Percentiles rank a stretch among this genome's conserved stretches.
Conservation (phyloP, 2,113 vertebrate genomes). For the Condylura cristata region DNA sequence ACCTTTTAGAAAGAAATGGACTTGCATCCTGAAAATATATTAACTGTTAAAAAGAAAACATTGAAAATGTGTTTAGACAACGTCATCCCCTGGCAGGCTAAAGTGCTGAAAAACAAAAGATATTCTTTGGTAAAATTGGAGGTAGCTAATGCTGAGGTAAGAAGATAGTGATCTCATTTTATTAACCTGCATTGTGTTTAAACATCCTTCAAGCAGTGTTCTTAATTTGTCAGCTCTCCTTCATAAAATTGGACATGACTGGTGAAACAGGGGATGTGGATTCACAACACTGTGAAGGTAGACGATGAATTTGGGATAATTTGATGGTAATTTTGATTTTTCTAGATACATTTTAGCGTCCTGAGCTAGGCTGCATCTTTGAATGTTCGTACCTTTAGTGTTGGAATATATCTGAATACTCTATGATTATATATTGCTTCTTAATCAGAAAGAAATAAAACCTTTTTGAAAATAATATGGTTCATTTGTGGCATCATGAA, state of each 20-base stretch:
- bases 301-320: neutral
- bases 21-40: constrained; percentile 79
- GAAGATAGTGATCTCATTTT: constrained; percentile 50
- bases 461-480: neutral
- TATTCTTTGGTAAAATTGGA: constrained; percentile 69
- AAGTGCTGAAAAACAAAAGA: constrained; percentile 76
- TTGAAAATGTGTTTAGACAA: constrained; percentile 79
- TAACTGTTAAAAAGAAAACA: constrained; percentile 79
- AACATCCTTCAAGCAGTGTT: neutral
- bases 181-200: constrained; percentile 39
- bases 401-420: neutral
- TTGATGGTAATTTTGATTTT: neutral
- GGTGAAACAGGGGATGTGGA: neutral
- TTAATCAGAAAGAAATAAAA: constrained; percentile 60
- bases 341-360: neutral
- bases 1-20: constrained; percentile 77
- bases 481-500: neutral
- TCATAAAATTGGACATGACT: neutral
- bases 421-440: neutral
- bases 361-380: neutral
- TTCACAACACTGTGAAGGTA: neutral
- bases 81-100: constrained; percentile 73
- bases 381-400: neutral
- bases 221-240: neutral
- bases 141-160: neutral